Conservation (phyloP, 2,888 invertebrate genomes). For the Nemoura dubitans region DNA sequence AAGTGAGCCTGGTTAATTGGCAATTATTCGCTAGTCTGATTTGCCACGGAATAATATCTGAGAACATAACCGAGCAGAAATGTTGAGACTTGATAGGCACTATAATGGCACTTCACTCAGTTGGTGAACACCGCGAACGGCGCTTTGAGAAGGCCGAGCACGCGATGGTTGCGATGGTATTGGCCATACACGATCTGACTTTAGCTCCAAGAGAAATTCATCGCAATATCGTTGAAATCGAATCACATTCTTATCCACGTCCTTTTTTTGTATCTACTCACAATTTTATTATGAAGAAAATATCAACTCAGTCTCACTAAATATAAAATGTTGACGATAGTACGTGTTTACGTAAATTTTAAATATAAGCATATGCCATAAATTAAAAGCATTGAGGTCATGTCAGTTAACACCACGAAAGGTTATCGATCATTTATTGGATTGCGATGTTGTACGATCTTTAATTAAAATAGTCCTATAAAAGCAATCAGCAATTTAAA, state of each 20-base stretch:
- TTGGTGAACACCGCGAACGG: neutral
- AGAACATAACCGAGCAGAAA: neutral
- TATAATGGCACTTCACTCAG: neutral
- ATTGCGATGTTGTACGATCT: conserved; percentile 17
- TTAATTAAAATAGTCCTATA: neutral
- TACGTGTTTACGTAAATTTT: conserved; percentile 19
- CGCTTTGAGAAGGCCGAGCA: neutral
- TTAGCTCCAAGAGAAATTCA: neutral
- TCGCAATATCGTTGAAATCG: neutral
- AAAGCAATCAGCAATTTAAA: neutral
- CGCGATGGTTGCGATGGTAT: neutral
- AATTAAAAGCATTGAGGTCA: conserved; percentile 17
- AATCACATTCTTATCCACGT: too few species aligned
- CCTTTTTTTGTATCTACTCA: too few species aligned
- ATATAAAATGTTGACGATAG: neutral
- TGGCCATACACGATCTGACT: neutral
- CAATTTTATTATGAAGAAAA: too few species aligned
- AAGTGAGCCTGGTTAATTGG: neutral
- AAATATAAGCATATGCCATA: neutral
- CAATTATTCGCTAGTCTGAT: neutral
- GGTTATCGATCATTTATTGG: conserved; percentile 27
- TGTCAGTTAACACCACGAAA: neutral
- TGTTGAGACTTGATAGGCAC: neutral
- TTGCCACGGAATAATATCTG: neutral
- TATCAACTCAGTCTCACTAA: too few species aligned